phyloP scores from a whole-genome alignment of 2,113 vertebrate genomes.

The Brienomyrus brachyistius region DNA sequence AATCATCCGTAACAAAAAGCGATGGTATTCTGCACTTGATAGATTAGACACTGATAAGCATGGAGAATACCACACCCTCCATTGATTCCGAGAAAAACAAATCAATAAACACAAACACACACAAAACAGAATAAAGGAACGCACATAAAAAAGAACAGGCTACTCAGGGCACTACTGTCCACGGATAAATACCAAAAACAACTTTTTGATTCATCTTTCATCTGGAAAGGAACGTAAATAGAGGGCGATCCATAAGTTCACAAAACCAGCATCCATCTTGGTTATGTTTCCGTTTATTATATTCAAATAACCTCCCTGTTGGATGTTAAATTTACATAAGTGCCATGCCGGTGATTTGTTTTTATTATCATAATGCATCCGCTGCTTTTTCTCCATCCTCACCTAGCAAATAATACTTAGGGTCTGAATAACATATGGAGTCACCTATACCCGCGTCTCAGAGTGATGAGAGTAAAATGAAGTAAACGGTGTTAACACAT shows the following conservation, averaged over 20 bases:
- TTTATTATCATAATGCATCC: slow-evolving; percentile 6
- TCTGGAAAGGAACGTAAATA: neutral
- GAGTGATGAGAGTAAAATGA: neutral
- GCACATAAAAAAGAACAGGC: slow-evolving; percentile 34
- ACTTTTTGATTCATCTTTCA: neutral
- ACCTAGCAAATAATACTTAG: neutral
- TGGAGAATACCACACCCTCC: slow-evolving; percentile 63
- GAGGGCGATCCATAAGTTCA: neutral
- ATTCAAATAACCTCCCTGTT: neutral
- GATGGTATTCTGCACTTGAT: slow-evolving; percentile 64
- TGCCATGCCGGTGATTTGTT: slow-evolving; percentile 11
- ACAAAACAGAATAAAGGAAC: slow-evolving; percentile 30
- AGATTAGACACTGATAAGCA: slow-evolving; percentile 65
- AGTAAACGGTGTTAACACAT: neutral
- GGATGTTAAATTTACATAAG: slow-evolving; percentile 14
- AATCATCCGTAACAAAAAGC: slow-evolving; percentile 56
- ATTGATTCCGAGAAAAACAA: slow-evolving; percentile 63
- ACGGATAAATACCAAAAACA: neutral
- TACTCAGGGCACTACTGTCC: neutral
- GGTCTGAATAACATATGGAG: neutral
- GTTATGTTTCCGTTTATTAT: slow-evolving; percentile 7
- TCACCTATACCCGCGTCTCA: neutral
- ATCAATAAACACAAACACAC: slow-evolving; percentile 57
- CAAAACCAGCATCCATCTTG: neutral
- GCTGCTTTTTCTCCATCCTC: neutral